A percentile compares a stretch with the other conserved stretches of the same genome.
These are phyloP conservation scores for Bufotes viridis DNA, from an alignment of 2,797 vertebrate species.

Conservation along the genomic window DNA sequence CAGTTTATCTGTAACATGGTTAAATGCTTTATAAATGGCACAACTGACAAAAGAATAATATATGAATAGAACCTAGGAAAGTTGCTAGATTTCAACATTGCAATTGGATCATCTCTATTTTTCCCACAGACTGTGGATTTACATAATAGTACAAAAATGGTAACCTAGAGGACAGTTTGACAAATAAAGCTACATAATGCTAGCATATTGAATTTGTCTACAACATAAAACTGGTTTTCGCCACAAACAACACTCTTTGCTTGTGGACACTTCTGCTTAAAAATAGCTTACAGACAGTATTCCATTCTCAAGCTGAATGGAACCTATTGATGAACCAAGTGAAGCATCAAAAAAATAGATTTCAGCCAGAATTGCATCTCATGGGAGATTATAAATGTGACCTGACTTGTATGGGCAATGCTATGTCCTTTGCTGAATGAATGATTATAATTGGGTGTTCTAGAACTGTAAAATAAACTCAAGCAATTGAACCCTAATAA, in stretches of 20 bases:
- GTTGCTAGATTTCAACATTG: no score
- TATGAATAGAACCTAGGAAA: no score
- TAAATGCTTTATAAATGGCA: background rate
- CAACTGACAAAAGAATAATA: background rate
- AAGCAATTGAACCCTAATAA: slow-evolving; percentile 52
- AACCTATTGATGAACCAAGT: slow-evolving; percentile 71
- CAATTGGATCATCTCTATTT: background rate
- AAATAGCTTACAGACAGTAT: slow-evolving; percentile 13
- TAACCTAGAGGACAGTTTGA: background rate
- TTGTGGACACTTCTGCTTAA: background rate
- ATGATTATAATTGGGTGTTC: slow-evolving; percentile 49
- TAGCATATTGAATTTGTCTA: background rate
- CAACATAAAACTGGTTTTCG: background rate
- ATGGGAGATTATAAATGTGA: slow-evolving; percentile 63
- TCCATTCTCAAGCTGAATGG: slow-evolving; percentile 62
- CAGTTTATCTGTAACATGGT: background rate
- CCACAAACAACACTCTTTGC: background rate
- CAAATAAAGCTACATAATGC: background rate
- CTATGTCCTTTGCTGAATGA: slow-evolving; percentile 61
- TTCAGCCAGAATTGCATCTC: slow-evolving; percentile 65
- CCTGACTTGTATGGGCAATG: slow-evolving; percentile 60
- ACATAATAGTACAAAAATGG: background rate
- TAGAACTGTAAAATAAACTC: slow-evolving; percentile 58
- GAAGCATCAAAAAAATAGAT: slow-evolving; percentile 69
- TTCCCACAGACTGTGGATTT: background rate